Conservation (phyloP, 2,888 invertebrate genomes). For the Chrysolina haemoptera region DNA sequence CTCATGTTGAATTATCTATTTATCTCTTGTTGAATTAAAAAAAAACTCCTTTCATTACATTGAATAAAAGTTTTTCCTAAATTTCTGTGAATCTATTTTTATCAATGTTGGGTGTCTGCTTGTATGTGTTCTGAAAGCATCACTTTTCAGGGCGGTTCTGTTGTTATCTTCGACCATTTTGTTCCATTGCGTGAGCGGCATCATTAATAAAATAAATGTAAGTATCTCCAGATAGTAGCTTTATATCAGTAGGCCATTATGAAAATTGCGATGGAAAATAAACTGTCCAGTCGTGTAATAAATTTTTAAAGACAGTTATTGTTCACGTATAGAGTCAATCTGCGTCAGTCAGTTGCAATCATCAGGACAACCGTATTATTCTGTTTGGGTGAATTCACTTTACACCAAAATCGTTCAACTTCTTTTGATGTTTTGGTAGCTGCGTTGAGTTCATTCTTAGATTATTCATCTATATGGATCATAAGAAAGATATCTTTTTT, state of each 20-base stretch:
- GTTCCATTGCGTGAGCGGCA: slow-evolving; percentile 32
- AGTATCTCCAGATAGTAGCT: slow-evolving; percentile 32
- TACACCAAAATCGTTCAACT: background rate
- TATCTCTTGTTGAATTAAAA: too few relatives aligned
- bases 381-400: background rate
- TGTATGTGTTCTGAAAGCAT: background rate
- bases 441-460: too few relatives aligned
- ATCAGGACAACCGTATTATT: background rate
- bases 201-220: slow-evolving; percentile 38
- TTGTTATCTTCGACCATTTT: slow-evolving; percentile 17
- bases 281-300: slow-evolving; percentile 25
- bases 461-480: background rate
- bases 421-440: too few relatives aligned
- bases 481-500: too few relatives aligned
- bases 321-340: background rate
- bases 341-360: background rate
- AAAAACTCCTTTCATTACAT: too few relatives aligned
- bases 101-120: too few relatives aligned
- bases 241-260: slow-evolving; percentile 36
- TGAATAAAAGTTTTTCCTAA: too few relatives aligned
- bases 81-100: too few relatives aligned
- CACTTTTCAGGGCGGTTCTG: background rate
- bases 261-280: slow-evolving; percentile 37
- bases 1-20: too few relatives aligned
- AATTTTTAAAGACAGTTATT: slow-evolving; percentile 35